Percentiles rank a stretch among this genome's conserved stretches.
These are phyloP conservation scores for Xestia rhomboidea DNA, from an alignment of 2,888 invertebrate genomes.

Conservation along the genomic window DNA sequence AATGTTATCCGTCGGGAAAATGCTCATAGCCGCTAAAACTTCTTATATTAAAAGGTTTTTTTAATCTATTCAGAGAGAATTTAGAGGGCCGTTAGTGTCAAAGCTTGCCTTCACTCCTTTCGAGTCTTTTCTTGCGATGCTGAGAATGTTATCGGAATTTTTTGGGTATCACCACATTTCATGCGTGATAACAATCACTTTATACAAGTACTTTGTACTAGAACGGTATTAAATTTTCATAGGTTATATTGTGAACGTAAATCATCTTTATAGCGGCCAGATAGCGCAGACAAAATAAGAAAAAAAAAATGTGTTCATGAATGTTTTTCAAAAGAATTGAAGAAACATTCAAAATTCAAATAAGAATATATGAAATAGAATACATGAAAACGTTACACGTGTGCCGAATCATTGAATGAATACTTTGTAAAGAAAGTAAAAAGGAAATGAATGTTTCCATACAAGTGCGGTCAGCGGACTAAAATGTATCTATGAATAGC, in stretches of 20 bases:
- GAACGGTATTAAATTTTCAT: conserved; percentile 60
- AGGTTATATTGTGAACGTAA: conserved; percentile 46
- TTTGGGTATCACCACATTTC: conserved; percentile 70
- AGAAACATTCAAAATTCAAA: conserved; percentile 3
- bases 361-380: background rate
- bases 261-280: conserved; percentile 42
- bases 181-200: conserved; percentile 65
- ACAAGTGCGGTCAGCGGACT: conserved; percentile 27
- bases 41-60: conserved; percentile 76
- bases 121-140: conserved; percentile 72
- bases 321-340: background rate
- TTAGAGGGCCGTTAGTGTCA: conserved; percentile 81
- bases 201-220: conserved; percentile 57
- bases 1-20: conserved; percentile 63
- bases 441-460: conserved; percentile 8
- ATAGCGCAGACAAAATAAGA: conserved; percentile 16
- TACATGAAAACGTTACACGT: conserved; percentile 6
- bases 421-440: conserved; percentile 10
- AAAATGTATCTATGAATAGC: conserved; percentile 36
- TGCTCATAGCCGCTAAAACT: conserved; percentile 68
- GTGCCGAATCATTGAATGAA: background rate
- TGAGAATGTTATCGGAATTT: conserved; percentile 73
- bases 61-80: conserved; percentile 79
- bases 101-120: conserved; percentile 74
- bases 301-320: conserved; percentile 26